phyloP scores from a whole-genome alignment of 2,113 vertebrate species.

The Larimichthys polyactis region DNA sequence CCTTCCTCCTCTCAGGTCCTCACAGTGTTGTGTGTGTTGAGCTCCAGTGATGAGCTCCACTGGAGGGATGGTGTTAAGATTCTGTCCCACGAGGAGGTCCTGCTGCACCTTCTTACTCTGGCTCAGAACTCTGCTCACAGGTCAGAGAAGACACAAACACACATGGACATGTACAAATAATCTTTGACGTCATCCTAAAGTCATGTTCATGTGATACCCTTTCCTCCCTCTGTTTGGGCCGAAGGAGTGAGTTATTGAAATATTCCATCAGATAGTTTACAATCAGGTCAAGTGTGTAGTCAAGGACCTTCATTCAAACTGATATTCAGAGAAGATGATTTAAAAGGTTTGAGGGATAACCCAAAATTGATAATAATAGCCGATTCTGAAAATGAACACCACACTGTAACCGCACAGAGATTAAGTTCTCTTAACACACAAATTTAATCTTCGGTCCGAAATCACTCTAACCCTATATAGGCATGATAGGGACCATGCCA shows the following conservation, averaged over 20 bases:
- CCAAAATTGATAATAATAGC: background rate
- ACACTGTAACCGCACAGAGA: too few relatives aligned
- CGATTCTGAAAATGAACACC: too few relatives aligned
- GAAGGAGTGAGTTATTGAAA: background rate
- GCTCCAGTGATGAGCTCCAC: conserved; percentile 80
- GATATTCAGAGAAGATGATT: background rate
- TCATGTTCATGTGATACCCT: background rate
- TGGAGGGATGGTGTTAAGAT: conserved; percentile 78
- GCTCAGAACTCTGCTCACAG: conserved; percentile 83
- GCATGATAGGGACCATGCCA: too few relatives aligned
- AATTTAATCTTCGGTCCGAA: too few relatives aligned
- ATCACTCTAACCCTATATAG: too few relatives aligned
- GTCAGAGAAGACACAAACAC: conserved; percentile 72
- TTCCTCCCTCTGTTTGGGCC: background rate
- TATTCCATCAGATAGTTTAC: background rate
- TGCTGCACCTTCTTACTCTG: conserved; percentile 86
- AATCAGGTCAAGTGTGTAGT: background rate
- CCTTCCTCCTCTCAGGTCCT: conserved; percentile 83
- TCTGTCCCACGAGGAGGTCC: conserved; percentile 83
- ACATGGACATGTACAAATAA: background rate
- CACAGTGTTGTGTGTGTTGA: conserved; percentile 84
- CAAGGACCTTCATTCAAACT: background rate
- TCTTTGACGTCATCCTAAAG: background rate
- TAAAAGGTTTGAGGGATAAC: background rate
- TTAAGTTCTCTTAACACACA: too few relatives aligned